phyloP scores from a whole-genome alignment of 2,888 invertebrate genomes.

The Eupithecia dodoneata region DNA sequence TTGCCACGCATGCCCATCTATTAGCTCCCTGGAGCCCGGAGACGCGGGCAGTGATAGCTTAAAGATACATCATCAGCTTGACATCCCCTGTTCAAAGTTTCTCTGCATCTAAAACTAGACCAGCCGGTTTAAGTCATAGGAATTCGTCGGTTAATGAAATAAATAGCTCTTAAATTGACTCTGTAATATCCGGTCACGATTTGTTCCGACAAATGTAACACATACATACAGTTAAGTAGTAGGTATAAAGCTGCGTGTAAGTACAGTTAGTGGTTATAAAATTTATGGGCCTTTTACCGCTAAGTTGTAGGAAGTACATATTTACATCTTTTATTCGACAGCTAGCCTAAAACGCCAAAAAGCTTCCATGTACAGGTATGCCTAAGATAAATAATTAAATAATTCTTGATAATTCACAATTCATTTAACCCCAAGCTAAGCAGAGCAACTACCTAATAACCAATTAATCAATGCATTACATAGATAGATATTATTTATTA shows the following conservation, averaged over 20 bases:
- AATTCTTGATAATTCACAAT: too few relatives aligned
- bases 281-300: conserved; percentile 31
- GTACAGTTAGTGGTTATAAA: conserved; percentile 30
- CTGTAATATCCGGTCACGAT: conserved; percentile 29
- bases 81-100: not conserved
- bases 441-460: too few relatives aligned
- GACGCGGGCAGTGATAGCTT: too few relatives aligned
- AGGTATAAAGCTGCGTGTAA: conserved; percentile 15
- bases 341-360: conserved; percentile 13
- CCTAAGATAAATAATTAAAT: not conserved
- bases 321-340: conserved; percentile 34
- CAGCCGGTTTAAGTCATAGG: conserved; percentile 4
- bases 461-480: too few relatives aligned
- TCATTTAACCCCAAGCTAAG: too few relatives aligned
- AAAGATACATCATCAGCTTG: not conserved
- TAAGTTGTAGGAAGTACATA: conserved; percentile 31
- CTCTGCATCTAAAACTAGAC: not conserved
- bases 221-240: conserved; percentile 16
- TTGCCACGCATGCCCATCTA: too few relatives aligned
- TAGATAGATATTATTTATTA: too few relatives aligned
- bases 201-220: conserved; percentile 20
- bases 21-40: too few relatives aligned
- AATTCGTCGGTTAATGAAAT: conserved; percentile 4
- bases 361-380: not conserved
- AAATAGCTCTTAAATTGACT: conserved; percentile 14